Evolutionary conservation across 2,797 vertebrate genomes (phyloP), one percentile per base, ranked within the genome.

Genomic region (Threskiornis aethiopicus): DNA sequence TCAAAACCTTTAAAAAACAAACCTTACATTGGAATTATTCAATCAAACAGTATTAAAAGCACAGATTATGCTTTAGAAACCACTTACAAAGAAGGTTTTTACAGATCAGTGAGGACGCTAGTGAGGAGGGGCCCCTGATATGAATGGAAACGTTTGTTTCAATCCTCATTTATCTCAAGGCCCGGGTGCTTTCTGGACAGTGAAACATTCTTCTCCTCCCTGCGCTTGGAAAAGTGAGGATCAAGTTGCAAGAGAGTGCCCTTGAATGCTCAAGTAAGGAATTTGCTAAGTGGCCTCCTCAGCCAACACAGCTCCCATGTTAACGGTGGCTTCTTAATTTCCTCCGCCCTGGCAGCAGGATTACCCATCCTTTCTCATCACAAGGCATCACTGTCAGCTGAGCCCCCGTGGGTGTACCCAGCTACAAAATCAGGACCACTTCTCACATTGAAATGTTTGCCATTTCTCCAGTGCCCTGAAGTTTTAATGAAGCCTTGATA

Each of bases 81-180:
- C 87, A 95, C 87, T 94, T 92, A 95, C 93, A 89, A 92, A 84
- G 93, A 92, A 96, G 84, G 87, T 96, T 97, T 96, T 94, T 96
- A 97, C 94, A 96, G 96, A 97, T 96, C 95, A 96, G 96, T 90
- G 90, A 97, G 94, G 96, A 97, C 75, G 61, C 91, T 97, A 87
- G 88, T 11, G 29, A 97, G 95, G 95, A 96, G 97, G 94, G 96
- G 95, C 95, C 94, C 90, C 95, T 93, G 96, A 97, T 97, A 96
- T 94, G 95, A 95, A 97, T 96, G 96, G 96, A 93, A 97, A 97
- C 79, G 52, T 94, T 93, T 85, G 82, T 87, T 97, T 93, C 96
- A 3, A 67, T 84, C 93, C 94, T 97, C 96, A 97, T 97, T 95
- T 96, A 94, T 96, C 96, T 94, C 94, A 90, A 97, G 96, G 96